Base-by-base conservation (phyloP, 2,113 vertebrate species). In the Nycticebus coucang region DNA sequence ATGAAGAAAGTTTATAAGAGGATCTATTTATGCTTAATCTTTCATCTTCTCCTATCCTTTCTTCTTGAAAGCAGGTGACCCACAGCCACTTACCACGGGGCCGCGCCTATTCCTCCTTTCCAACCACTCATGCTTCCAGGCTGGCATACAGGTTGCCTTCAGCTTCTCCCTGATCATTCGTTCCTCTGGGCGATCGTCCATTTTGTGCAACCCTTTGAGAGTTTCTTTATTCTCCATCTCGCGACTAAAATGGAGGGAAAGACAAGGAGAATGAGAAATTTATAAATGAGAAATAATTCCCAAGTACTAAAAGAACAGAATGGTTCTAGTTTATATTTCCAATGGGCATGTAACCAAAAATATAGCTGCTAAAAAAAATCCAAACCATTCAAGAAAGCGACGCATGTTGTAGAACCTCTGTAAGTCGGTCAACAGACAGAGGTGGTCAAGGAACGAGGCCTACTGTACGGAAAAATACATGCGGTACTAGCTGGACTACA, bases 61-160 rank as follows among this genome's bases (percentile, higher is more conserved):
- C 93, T 37, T 64, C 82, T 30, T 53, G 13, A 14, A 3, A 45
- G 71, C 81, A 59, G 93, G 50, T 13, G n/a, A 62, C 33, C 33
- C 72, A 18, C 2, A 33, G 62, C 66, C 35, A 96, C 99, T 98
- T 98, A 99, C 99, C 98, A 99, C 99, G 4, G 99, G 99, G 74
- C 99, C 99, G 97, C 99, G 98, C 90, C 99, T 97, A 95, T 97
- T 99, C 81, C 98, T 98, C 96, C 99, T 98, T 97, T 99, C 99
- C 95, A 99, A 94, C 99, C 99, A 99, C 94, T 99, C 99, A 6
- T 99, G 99, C 72, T 99, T 99, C 99, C 99, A 99, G 92, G 99
- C 99, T 60, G 99, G 99, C 99, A 99, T 99, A 85, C 99, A 99
- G 1, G 99, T 99, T 68, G 98, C 99, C 97, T 99, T 99, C 68